Evolutionary conservation across 64 coral and sea anemone genomes (phyloP).

Genomic region (Dendronephthya gigantea): DNA sequence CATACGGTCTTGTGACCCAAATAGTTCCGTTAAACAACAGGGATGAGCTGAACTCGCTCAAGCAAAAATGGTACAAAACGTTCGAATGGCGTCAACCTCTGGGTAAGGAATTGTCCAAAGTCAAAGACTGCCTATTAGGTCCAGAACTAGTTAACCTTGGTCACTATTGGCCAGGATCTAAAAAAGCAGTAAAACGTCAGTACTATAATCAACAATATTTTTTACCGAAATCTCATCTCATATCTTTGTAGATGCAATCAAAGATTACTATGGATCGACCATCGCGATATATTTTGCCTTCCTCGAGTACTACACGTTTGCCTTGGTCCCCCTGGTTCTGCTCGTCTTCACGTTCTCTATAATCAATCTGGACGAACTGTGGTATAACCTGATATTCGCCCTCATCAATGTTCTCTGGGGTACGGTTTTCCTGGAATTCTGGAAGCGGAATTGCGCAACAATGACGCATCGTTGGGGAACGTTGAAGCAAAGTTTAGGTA

Average conservation of each 20-base stretch:
- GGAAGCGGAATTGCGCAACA: slow-evolving; percentile 85
- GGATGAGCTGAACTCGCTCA: slow-evolving; percentile 55
- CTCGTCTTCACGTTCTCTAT: slow-evolving; percentile 64
- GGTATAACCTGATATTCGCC: slow-evolving; percentile 86
- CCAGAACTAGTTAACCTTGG: no score
- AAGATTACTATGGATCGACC: slow-evolving; percentile 90
- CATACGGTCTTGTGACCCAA: slow-evolving; percentile 58
- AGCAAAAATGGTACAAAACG: slow-evolving; percentile 70
- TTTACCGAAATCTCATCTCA: not conserved
- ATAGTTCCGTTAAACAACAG: slow-evolving; percentile 79
- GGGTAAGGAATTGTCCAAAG: slow-evolving; percentile 23
- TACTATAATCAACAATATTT: not conserved
- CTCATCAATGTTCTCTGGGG: slow-evolving; percentile 73
- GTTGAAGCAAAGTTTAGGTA: slow-evolving; percentile 57
- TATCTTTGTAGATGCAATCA: slow-evolving; percentile 58
- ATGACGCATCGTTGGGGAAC: slow-evolving; percentile 81
- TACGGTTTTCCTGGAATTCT: slow-evolving; percentile 81
- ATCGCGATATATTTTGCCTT: slow-evolving; percentile 95
- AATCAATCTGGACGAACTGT: slow-evolving; percentile 61
- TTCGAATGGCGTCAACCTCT: slow-evolving; percentile 51
- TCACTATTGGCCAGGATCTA: no score
- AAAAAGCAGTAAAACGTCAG: no score
- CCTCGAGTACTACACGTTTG: slow-evolving; percentile 69
- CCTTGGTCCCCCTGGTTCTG: slow-evolving; percentile 60
- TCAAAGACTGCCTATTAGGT: no score